Evolutionary conservation across 1,140 invertebrate species (phyloP).

Genomic region (Monomorium pharaonis): DNA sequence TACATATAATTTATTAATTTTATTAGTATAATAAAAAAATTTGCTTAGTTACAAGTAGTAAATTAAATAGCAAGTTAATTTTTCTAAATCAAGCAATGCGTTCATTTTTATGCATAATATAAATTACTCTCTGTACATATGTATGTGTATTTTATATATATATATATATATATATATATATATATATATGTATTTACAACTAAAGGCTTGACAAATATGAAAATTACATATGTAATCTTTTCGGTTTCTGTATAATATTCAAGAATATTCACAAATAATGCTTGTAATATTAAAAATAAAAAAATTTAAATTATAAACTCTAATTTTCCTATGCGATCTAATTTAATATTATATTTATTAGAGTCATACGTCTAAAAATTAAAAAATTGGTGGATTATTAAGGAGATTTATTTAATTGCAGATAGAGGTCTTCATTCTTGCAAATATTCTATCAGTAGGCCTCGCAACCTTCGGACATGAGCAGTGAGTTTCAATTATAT

Average conservation of each 20-base stretch:
- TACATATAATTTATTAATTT: no score
- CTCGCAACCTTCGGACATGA: conserved; percentile 83
- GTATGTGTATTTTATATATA: no score
- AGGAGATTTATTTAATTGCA: conserved; percentile 58
- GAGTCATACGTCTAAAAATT: background rate
- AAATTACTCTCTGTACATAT: no score
- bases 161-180: no score
- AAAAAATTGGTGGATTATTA: conserved; percentile 5
- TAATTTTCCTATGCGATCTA: no score
- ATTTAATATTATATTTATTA: background rate
- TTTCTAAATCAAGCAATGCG: background rate
- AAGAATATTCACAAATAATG: background rate
- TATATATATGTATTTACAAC: no score
- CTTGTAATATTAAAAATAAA: background rate
- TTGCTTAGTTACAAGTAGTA: background rate
- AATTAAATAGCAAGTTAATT: background rate
- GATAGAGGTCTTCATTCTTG: conserved; percentile 72
- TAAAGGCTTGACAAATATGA: background rate
- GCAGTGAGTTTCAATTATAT: conserved; percentile 77
- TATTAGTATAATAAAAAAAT: no score
- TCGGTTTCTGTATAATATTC: background rate
- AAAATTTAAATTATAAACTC: background rate
- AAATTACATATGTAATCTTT: background rate
- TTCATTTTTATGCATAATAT: background rate
- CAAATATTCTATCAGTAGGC: conserved; percentile 66